A percentile compares a stretch with the other conserved stretches of the same genome.
Conservation (phyloP, 2,113 vertebrate genomes). For the Lepidothrix coronata region DNA sequence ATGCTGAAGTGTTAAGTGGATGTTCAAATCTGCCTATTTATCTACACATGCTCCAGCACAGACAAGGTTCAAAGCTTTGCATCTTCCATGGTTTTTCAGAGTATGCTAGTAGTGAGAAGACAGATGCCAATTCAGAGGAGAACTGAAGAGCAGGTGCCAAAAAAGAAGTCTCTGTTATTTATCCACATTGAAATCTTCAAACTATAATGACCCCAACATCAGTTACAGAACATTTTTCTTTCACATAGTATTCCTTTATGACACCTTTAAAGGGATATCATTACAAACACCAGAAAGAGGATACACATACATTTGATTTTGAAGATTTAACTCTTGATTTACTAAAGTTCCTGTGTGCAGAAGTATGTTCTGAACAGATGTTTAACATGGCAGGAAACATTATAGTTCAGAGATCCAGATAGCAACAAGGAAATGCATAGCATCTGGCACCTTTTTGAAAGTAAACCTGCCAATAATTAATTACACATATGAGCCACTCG, state of each 20-base stretch:
- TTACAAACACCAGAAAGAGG: background rate
- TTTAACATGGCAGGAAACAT: constrained; percentile 38
- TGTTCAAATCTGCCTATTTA: background rate
- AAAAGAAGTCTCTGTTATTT: background rate
- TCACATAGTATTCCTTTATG: background rate
- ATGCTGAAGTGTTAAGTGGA: background rate
- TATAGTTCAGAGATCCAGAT: constrained; percentile 28
- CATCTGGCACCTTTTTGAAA: constrained; percentile 53
- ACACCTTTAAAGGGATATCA: background rate
- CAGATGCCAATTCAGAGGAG: background rate
- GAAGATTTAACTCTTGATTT: constrained; percentile 19
- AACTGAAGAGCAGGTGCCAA: background rate
- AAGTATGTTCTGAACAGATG: constrained; percentile 31
- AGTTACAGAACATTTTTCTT: background rate
- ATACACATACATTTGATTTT: background rate
- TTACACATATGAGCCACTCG: constrained; percentile 17
- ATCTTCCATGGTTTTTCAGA: background rate
- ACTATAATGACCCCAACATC: background rate
- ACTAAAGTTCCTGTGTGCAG: background rate
- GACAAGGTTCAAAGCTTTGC: background rate
- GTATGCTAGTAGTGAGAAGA: background rate
- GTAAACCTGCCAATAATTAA: constrained; percentile 64
- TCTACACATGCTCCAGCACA: background rate
- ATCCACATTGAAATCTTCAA: background rate
- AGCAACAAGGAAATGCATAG: constrained; percentile 32